Evolutionary conservation across 2,888 invertebrate genomes (phyloP).

Genomic region (Lasioglossum leucozonium): DNA sequence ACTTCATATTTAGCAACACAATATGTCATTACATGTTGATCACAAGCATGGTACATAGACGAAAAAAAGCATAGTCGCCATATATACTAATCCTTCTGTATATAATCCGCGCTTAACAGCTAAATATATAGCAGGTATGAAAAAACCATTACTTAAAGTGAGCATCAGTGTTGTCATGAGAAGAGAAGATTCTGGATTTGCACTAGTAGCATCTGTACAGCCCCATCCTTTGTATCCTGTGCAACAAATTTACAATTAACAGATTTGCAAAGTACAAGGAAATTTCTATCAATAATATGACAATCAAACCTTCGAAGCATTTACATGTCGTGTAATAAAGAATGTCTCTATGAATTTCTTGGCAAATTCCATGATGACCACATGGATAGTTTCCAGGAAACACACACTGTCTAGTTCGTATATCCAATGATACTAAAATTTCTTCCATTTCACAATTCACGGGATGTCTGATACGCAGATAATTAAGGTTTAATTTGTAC

Average conservation of each 20-base stretch:
- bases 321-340: slow-evolving; percentile 85
- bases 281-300: slow-evolving; percentile 12
- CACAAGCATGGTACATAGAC: slow-evolving; percentile 88
- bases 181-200: slow-evolving; percentile 81
- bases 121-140: slow-evolving; percentile 86
- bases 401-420: slow-evolving; percentile 84
- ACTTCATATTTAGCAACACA: slow-evolving; percentile 84
- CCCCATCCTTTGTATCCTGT: slow-evolving; percentile 87
- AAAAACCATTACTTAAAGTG: slow-evolving; percentile 87
- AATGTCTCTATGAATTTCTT: slow-evolving; percentile 84
- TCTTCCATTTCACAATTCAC: slow-evolving; percentile 82
- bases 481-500: slow-evolving; percentile 13
- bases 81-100: slow-evolving; percentile 86
- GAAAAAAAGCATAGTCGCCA: slow-evolving; percentile 87
- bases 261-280: not conserved
- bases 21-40: slow-evolving; percentile 85
- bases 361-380: slow-evolving; percentile 84
- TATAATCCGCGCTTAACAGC: slow-evolving; percentile 85
- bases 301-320: slow-evolving; percentile 83
- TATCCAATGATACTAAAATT: slow-evolving; percentile 83
- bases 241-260: slow-evolving; percentile 16
- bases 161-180: slow-evolving; percentile 84
- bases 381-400: slow-evolving; percentile 83
- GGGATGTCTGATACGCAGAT: slow-evolving; percentile 72
- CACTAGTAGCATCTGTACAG: slow-evolving; percentile 86